Evolutionary conservation across 1,140 invertebrate genomes (phyloP).

Genomic region (Anoplophora glabripennis): DNA sequence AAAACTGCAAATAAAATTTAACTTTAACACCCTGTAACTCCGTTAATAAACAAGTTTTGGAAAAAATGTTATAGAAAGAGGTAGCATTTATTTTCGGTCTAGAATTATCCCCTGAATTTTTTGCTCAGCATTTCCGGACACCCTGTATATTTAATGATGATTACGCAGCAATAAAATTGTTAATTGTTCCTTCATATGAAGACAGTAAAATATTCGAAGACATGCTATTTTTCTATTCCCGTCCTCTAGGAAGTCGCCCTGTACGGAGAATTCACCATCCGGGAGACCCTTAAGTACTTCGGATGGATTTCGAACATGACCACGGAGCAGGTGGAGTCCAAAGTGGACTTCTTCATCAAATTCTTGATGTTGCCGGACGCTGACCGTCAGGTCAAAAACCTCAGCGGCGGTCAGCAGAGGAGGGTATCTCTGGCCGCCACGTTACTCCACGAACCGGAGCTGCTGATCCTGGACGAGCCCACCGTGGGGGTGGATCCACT

Average conservation of each 20-base stretch:
- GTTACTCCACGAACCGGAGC: conserved; percentile 82
- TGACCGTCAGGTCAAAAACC: conserved; percentile 63
- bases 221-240: conserved; percentile 1
- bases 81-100: too few species aligned
- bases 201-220: not conserved
- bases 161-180: too few species aligned
- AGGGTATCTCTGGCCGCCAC: conserved; percentile 85
- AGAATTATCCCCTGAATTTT: too few species aligned
- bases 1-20: too few species aligned
- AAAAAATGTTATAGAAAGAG: too few species aligned
- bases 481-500: conserved; percentile 95
- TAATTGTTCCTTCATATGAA: not conserved
- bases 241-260: conserved; percentile 86
- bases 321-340: conserved; percentile 67
- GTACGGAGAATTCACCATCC: conserved; percentile 87
- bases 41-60: too few species aligned
- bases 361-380: conserved; percentile 69
- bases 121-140: too few species aligned
- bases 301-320: conserved; percentile 84
- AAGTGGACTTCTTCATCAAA: conserved; percentile 78
- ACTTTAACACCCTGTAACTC: too few species aligned
- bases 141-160: too few species aligned
- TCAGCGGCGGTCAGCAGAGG: conserved; percentile 89
- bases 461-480: conserved; percentile 91
- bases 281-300: conserved; percentile 89